Base-by-base conservation (phyloP, 2,113 vertebrate species). In the Gnathonemus longibarbis region DNA sequence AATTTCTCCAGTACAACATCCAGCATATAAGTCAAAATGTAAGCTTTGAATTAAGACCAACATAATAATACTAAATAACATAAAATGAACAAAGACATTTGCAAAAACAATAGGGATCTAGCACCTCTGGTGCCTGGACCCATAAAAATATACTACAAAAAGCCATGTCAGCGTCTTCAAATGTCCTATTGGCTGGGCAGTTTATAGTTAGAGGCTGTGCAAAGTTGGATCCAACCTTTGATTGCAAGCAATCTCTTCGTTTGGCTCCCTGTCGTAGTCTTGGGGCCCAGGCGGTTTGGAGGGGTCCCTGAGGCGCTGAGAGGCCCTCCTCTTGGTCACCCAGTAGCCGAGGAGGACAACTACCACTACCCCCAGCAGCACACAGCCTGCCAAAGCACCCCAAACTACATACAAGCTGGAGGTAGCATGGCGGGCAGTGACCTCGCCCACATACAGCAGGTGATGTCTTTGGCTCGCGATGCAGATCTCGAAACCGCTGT, bases 401-500 rank as follows among this genome's bases (percentile, higher is more conserved):
- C 3, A 92, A 45, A 91, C 84, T 0, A n/a, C 92, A 1, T 84
- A 24, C 1, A 2, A 0, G n/a, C 62, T 66, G 42, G 84, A 4
- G 19, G 90, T 86, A 35, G 86, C 3, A n/a, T n/a, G 10, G 5
- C 11, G 11, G 10, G 53, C 19, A 8, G n/a, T n/a, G n/a, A 39
- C 66, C n/a, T 17, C 5, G 13, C 21, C 62, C 31, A n/a, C 13
- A 42, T 46, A 80, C 1, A 10, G 91, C 88, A 96, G 3, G 66
- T 31, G 24, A 1, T 35, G 93, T 39, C 92, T 93, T 84, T 92
- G 93, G 86, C 94, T 95, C 10, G 90, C 91, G 46, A 94, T 48
- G 84, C 96, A 96, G 5, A 3, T 90, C 0, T 90, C 39, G 48
- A 52, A 53, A 17, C 56, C 56, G 2, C 90, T 90, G 0, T 88